Percentiles rank a stretch among this genome's conserved stretches.
Evolutionary conservation across 2,113 vertebrate species (phyloP).

Genomic region (Chloropsis cyanopogon): DNA sequence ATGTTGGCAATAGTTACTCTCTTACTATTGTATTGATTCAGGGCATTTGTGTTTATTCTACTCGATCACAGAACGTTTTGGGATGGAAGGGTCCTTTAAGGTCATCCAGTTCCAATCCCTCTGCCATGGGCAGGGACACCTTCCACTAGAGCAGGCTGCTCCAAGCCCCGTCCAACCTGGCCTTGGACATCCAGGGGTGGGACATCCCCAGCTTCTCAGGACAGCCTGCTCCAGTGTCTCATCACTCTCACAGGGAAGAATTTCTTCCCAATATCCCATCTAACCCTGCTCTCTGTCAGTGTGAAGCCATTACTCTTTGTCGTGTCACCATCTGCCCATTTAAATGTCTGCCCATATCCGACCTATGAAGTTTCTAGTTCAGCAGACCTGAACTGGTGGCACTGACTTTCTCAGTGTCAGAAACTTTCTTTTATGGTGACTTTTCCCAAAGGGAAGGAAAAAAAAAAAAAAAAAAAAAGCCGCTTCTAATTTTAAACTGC

Average conservation of each 20-base stretch:
- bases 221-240: neutral
- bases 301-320: neutral
- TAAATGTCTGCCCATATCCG: neutral
- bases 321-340: neutral
- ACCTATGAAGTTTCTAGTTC: neutral
- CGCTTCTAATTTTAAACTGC: neutral
- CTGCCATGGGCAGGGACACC: neutral
- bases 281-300: neutral
- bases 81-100: neutral
- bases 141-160: neutral
- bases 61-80: neutral
- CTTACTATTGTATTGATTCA: neutral
- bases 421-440: neutral
- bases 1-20: neutral
- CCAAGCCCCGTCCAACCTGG: accelerated
- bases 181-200: neutral
- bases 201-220: neutral
- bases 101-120: neutral
- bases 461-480: accelerated
- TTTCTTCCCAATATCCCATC: neutral
- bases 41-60: neutral
- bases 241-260: neutral
- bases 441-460: neutral
- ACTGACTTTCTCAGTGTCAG: neutral
- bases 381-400: neutral